Base-by-base conservation (phyloP, 2,888 invertebrate genomes). In the Capitulum mitella region DNA sequence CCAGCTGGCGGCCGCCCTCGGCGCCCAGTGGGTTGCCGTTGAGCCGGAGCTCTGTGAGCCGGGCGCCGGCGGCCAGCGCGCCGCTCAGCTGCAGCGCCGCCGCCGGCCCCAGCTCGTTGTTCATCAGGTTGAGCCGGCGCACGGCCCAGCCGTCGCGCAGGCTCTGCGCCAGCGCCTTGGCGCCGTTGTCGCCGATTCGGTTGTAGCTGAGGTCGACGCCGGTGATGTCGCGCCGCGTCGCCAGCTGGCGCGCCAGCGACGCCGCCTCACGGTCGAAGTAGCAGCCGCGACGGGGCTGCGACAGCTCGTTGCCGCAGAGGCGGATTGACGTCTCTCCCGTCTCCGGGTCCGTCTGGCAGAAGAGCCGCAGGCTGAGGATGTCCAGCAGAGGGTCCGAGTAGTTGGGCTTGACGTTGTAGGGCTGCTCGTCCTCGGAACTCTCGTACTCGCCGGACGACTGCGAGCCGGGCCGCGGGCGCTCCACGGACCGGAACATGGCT, bases 201-300 rank as follows among this genome's bases (percentile, higher is more conserved):
- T 76, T 76, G 76, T 76, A 76, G 76, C 76, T 76, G 46, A 76
- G 29, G 32, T 76, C 76, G 46, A 76, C 29, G 29, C n/a, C 32
- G 76, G 76, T 76, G 46, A 76, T 76, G 46, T 76, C 76, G 16
- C 5, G 76, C 29, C 76, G 46, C 19, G 29, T 19, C 29, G 46
- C 32, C 29, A 76, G 46, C 76, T 46, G 12, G 16, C 16, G 29
- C 32, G 19, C 46, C 32, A 76, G 46, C 14, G 26, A 1, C 16
- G 46, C 32, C 16, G 32, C 46, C 12, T 43, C 29, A 2, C 8
- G 3, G 76, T 76, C 76, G 46, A 26, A 14, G 32, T 29, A 76
- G 29, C 26, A 1, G 76, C 76, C 46, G 29, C 70, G 70, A 26
- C 70, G 70, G 1, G 70, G 70, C 40, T 70, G 40, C 10, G 70